Percentiles rank a stretch among this genome's conserved stretches.
Conservation (phyloP, 1,140 invertebrate species). For the Scylla paramamosain region DNA sequence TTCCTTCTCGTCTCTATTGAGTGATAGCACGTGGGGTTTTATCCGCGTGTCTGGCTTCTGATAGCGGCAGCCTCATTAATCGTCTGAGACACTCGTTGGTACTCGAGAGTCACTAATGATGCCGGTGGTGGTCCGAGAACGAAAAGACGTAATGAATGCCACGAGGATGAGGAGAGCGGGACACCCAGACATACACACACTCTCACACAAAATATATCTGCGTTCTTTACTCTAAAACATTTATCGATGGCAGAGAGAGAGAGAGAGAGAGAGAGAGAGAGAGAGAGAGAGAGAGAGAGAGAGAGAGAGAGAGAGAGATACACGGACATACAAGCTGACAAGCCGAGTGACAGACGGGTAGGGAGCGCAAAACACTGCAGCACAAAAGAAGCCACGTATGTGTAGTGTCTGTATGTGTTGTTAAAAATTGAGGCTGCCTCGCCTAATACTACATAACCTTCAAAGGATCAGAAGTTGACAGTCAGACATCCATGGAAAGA, state of each 20-base stretch:
- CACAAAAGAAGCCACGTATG: too few relatives aligned
- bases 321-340: too few relatives aligned
- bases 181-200: not conserved
- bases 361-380: too few relatives aligned
- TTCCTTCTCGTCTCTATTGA: not conserved
- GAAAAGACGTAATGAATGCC: not conserved
- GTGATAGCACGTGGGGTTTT: not conserved
- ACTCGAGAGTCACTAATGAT: constrained; percentile 6
- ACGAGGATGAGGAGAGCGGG: not conserved
- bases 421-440: too few relatives aligned
- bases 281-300: not conserved
- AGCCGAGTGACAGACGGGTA: too few relatives aligned
- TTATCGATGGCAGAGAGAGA: not conserved
- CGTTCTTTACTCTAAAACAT: not conserved
- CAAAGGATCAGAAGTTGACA: too few relatives aligned
- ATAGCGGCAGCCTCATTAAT: constrained; percentile 4
- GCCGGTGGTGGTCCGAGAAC: not conserved
- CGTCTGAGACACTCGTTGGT: not conserved
- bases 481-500: too few relatives aligned
- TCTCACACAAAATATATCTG: not conserved
- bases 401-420: too few relatives aligned
- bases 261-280: constrained; percentile 7
- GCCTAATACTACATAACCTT: too few relatives aligned
- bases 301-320: too few relatives aligned
- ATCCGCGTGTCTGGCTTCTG: constrained; percentile 5